These are phyloP conservation scores for Chaetoderma sp. DNA, from an alignment of 2,888 invertebrate genomes.

Conservation along the genomic window DNA sequence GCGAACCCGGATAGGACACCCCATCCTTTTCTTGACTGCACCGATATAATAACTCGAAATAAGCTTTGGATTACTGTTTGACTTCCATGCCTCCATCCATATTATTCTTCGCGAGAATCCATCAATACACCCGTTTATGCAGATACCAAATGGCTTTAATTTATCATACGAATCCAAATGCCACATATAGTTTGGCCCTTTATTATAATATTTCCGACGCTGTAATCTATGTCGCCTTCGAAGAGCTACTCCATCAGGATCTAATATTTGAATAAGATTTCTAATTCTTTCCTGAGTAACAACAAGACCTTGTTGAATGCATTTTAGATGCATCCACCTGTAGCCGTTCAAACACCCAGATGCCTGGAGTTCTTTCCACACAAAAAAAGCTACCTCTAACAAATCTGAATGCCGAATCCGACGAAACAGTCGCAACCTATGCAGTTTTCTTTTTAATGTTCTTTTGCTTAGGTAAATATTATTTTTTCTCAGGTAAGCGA, in stretches of 20 bases:
- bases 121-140: no score
- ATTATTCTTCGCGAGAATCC: constrained; percentile 32
- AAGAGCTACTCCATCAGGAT: neutral
- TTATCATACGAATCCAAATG: neutral
- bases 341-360: neutral
- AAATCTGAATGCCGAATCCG: neutral
- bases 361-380: neutral
- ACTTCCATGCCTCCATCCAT: constrained; percentile 28
- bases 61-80: constrained; percentile 32
- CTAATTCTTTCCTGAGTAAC: neutral
- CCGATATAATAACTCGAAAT: constrained; percentile 4
- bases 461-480: neutral
- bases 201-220: neutral
- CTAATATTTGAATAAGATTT: neutral
- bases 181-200: neutral
- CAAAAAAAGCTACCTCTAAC: neutral
- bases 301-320: neutral
- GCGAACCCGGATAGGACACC: constrained; percentile 1
- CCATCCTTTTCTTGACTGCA: neutral
- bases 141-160: no score
- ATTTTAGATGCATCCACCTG: neutral
- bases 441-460: neutral
- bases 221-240: neutral
- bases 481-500: no score
- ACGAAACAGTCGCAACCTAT: neutral